phyloP scores from a whole-genome alignment of 2,113 vertebrate genomes.

The Holacanthus passer region DNA sequence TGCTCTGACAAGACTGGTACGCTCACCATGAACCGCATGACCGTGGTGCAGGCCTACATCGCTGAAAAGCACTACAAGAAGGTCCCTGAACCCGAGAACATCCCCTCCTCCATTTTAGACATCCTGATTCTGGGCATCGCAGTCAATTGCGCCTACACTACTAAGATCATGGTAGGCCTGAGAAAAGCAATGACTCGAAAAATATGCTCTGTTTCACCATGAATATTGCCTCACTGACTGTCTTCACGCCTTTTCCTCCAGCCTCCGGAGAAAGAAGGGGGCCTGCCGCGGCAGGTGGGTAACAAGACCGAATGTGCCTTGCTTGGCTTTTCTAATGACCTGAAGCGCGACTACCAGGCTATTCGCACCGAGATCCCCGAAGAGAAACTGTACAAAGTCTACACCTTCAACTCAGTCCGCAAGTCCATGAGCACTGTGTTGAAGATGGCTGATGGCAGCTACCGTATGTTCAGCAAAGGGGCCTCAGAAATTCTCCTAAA shows the following conservation, averaged over 20 bases:
- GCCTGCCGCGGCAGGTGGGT: conserved; percentile 96
- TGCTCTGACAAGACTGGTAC: conserved; percentile 99
- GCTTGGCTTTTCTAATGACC: conserved; percentile 93
- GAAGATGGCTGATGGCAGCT: conserved; percentile 97
- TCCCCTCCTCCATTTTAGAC: conserved; percentile 90
- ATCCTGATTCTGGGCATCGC: conserved; percentile 94
- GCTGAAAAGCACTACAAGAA: conserved; percentile 93
- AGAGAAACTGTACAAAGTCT: conserved; percentile 98
- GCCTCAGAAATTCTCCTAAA: conserved; percentile 98
- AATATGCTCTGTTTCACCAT: too few relatives aligned
- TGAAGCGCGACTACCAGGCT: conserved; percentile 96
- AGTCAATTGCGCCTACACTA: conserved; percentile 98
- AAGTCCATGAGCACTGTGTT: conserved; percentile 99
- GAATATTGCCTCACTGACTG: not conserved
- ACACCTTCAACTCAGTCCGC: conserved; percentile 99
- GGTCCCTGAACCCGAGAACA: conserved; percentile 91
- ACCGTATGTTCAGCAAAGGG: conserved; percentile 98
- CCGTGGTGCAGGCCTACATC: conserved; percentile 94
- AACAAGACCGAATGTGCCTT: conserved; percentile 99
- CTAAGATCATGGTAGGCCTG: conserved; percentile 94
- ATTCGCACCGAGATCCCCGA: conserved; percentile 98
- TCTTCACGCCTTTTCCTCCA: conserved; percentile 56
- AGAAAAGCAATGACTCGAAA: not conserved
- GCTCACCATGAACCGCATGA: conserved; percentile 99
- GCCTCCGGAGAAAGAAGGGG: conserved; percentile 98